Evolutionary conservation across 2,888 invertebrate species (phyloP).

Genomic region (Hybos culiciformis): DNA sequence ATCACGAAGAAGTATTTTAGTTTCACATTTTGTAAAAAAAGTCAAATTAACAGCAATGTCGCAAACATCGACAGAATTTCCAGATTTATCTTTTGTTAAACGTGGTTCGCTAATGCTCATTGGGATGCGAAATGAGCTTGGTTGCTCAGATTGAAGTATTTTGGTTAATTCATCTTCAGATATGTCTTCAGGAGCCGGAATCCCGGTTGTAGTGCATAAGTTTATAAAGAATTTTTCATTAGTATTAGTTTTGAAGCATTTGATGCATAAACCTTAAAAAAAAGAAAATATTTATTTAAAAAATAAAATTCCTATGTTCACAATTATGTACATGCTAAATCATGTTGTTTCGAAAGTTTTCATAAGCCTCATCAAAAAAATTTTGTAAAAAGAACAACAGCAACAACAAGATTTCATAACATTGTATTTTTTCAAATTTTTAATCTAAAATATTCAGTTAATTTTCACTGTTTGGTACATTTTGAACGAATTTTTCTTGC

Average conservation of each 20-base stretch:
- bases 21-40: conserved; percentile 63
- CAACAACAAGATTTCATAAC: no score
- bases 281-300: conserved; percentile 12
- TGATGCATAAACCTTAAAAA: conserved; percentile 61
- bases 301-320: no score
- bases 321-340: no score
- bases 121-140: conserved; percentile 63
- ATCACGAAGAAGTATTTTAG: conserved; percentile 54
- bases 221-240: conserved; percentile 73
- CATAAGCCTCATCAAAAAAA: no score
- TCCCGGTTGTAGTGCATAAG: conserved; percentile 64
- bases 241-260: conserved; percentile 49
- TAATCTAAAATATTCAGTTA: no score
- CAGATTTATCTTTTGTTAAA: conserved; percentile 62
- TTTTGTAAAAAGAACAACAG: no score
- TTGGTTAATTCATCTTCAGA: conserved; percentile 53
- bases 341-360: no score
- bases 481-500: no score
- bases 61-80: conserved; percentile 56
- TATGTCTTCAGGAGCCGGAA: conserved; percentile 59
- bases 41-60: conserved; percentile 71
- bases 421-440: no score
- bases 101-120: conserved; percentile 82
- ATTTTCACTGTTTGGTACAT: no score
- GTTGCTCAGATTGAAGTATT: conserved; percentile 51